Evolutionary conservation across 2,888 invertebrate species (phyloP).

Genomic region (Petrolisthes cinctipes): DNA sequence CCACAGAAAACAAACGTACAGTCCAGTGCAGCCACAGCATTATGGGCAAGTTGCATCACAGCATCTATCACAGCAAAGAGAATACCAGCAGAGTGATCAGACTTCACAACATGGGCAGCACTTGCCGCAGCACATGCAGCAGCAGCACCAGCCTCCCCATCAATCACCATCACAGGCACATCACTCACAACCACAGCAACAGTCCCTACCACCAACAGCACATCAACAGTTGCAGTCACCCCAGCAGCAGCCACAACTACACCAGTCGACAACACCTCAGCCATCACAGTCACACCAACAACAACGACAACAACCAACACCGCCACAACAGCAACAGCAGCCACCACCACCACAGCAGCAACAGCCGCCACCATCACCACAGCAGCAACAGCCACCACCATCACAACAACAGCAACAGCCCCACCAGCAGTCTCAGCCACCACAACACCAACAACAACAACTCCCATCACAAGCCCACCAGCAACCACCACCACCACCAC

Average conservation of each 20-base stretch:
- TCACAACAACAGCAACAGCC: slow-evolving; percentile 31
- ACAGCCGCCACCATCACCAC: slow-evolving; percentile 28
- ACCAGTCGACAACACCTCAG: slow-evolving; percentile 20
- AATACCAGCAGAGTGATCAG: slow-evolving; percentile 1
- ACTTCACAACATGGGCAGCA: not conserved
- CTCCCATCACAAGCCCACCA: slow-evolving; percentile 43
- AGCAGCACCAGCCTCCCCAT: not conserved
- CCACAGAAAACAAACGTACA: slow-evolving; percentile 38
- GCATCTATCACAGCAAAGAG: slow-evolving; percentile 18
- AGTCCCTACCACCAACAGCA: slow-evolving; percentile 15
- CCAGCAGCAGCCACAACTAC: slow-evolving; percentile 8
- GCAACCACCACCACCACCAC: slow-evolving; percentile 15
- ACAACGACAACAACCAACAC: too few relatives aligned
- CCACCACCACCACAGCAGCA: slow-evolving; percentile 20
- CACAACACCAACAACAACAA: slow-evolving; percentile 30
- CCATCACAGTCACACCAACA: slow-evolving; percentile 43
- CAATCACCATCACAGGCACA: slow-evolving; percentile 5
- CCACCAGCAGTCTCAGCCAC: slow-evolving; percentile 29
- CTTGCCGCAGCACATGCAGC: slow-evolving; percentile 28
- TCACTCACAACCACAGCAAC: slow-evolving; percentile 12
- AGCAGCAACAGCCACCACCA: slow-evolving; percentile 25
- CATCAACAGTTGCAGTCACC: slow-evolving; percentile 13
- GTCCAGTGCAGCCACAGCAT: slow-evolving; percentile 41
- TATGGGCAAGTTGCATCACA: slow-evolving; percentile 30
- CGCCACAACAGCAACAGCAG: not conserved